Evolutionary conservation across 2,113 vertebrate genomes (phyloP), one percentile per base, ranked within the genome.

Genomic region (Dinomys branickii): DNA sequence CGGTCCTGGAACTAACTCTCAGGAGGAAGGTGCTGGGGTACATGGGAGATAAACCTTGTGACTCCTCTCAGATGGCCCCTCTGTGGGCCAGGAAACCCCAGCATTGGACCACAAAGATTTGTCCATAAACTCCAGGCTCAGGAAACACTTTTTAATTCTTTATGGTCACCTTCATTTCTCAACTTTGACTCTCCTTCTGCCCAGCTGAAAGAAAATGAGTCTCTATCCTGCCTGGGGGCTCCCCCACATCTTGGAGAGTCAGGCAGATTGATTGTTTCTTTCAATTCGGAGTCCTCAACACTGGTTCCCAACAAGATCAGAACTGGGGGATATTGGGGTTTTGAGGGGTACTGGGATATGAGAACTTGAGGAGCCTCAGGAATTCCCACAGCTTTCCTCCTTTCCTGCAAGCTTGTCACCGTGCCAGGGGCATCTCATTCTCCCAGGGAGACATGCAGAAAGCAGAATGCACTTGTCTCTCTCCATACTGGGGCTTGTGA

Each of bases 71-170:
- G 28, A 2, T 19, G n/a, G 30, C 14, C 3, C 1, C 19, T 13
- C 35, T 6, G 4, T 1, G 2, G n/a, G 1, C 11, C n/a, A 1
- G 10, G 41, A n/a, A 71, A 17, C 1, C 3, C 50, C 8, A 10
- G 81, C 44, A 0, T 22, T 5, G 0, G 1, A 28, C 30, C 30
- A 1, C 3, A 8, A 69, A 7, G 11, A 0, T 1, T 0, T 2
- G 19, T 13, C 30, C 14, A 0, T 0, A 17, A 63, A 56, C 41
- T 56, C 41, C 3, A 12, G 33, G 35, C 22, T 56, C 24, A 38
- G 69, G 24, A 85, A 54, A 7, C 12, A 6, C 19, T 4, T 41
- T 91, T 41, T 35, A 9, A 20, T 77, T 52, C n/a, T 38, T 61
- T 13, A 8, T 35, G 22, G 41, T 20, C 19, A 41, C 1, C 61